Evolutionary conservation across 2,888 invertebrate genomes (phyloP), one percentile per base, ranked within the genome.

Genomic region (Polietes domitor): DNA sequence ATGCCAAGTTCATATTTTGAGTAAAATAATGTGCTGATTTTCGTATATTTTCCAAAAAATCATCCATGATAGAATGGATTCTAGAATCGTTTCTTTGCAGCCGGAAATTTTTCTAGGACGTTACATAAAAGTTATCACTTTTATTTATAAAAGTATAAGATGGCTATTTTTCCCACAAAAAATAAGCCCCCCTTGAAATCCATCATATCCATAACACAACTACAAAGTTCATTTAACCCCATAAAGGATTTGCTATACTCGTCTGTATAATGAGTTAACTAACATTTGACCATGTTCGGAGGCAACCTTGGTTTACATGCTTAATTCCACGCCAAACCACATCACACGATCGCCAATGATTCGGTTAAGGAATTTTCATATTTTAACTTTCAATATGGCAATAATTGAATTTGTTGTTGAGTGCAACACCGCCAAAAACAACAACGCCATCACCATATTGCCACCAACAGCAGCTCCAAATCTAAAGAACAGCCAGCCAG

Each of bases 381-480:
- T 80, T 80, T 84, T 73, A 78, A 81, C 43, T 73, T 84, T 84
- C 75, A 84, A 84, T 84, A 81, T 71, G 41, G 37, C 68, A 77
- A 81, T 84, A 84, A 84, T 84, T 84, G 84, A 81, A 84, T 84
- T 84, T 72, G 55, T 78, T 43, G 65, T 78, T 24, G 68, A 68
- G 43, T 65, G 65, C 68, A 41, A 68, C 28, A 43, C 50, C 50
- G 75, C 50, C 81, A 76, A 19, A 9, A 70, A 50, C 28, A 2
- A 7, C 9, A 7, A 2, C n/a, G 50, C 37, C 32, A 28, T 37
- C 12, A 19, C 19, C 21, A 71, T 50, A 19, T 43, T n/a, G 19
- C 3, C 47, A 47, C 3, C 47, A 47, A 4, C n/a, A n/a, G n/a
- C 65, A 15, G n/a, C 43, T 5, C n/a, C 37, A 10, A 47, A 28